Evolutionary conservation across 1,140 invertebrate species (phyloP), one percentile per base, ranked within the genome.

Genomic region (Cheumatopsyche charites): DNA sequence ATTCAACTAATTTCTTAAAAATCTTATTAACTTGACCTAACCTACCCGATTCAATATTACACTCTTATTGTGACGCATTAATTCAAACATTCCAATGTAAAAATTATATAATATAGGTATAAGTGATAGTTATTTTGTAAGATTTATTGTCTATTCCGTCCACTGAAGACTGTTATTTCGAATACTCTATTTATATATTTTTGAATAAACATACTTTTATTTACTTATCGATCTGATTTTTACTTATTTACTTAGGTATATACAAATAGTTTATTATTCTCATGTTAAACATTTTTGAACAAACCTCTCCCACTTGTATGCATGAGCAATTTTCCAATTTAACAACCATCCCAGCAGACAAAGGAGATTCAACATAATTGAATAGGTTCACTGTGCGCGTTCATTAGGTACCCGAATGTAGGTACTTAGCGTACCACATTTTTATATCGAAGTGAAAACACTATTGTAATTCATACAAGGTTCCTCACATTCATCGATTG

Each of bases 271-370:
- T n/a, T n/a, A n/a, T n/a, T n/a, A 52, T 52, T 5, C n/a, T 5
- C 47, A 13, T 52, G 13, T 52, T 5, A 52, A 52, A 17, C n/a
- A n/a, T n/a, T 21, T 17, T 13, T 5, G 13, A 17, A 52, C 21
- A 5, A 13, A 13, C 23, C 49, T 55, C 6, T 55, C 25, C 26
- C 23, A 68, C 26, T 25, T 21, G n/a, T 49, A 58, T 41, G 67
- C 17, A 29, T 29, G 29, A 55, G 49, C 47, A 68, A 68, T 68
- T 68, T 68, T 68, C 19, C 67, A 68, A 68, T 68, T 68, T 52
- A 68, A n/a, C 36, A 1, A 13, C 23, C 36, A 41, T 55, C 23
- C 47, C 12, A 21, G 9, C 19, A 11, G 25, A 68, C 67, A 68
- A 68, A 52, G 67, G 17, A 36, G 49, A 52, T 55, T 26, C 47